phyloP scores from a whole-genome alignment of 1,140 invertebrate genomes.

The Cylas formicarius region DNA sequence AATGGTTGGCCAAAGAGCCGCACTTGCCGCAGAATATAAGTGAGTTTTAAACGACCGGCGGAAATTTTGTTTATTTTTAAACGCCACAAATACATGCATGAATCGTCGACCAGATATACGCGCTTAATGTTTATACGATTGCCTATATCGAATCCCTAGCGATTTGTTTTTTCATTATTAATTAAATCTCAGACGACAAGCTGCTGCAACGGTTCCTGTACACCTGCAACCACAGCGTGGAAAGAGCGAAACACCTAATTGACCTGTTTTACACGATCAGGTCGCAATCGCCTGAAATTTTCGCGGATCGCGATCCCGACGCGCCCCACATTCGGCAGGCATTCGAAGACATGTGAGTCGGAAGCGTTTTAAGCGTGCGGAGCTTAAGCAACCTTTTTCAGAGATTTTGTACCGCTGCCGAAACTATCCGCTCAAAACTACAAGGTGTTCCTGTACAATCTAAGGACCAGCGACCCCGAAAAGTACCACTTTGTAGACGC shows the following conservation, averaged over 20 bases:
- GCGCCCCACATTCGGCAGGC: conserved; percentile 48
- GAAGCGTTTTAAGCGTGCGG: not conserved
- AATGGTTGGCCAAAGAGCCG: conserved; percentile 67
- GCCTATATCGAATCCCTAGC: too few species aligned
- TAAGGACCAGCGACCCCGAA: conserved; percentile 52
- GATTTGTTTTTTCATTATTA: conserved; percentile 23
- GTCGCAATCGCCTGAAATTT: conserved; percentile 55
- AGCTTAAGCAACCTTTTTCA: conserved; percentile 36
- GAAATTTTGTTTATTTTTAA: too few species aligned
- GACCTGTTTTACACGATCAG: conserved; percentile 58
- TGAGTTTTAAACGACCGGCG: conserved; percentile 41
- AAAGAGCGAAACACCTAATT: conserved; percentile 53
- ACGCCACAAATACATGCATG: too few species aligned
- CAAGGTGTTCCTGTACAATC: conserved; percentile 49
- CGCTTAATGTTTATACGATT: too few species aligned
- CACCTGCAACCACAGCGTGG: conserved; percentile 47
- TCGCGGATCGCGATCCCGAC: conserved; percentile 54
- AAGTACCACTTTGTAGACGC: conserved; percentile 59
- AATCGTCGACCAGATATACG: too few species aligned
- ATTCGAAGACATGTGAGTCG: conserved; percentile 48
- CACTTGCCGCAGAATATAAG: conserved; percentile 67
- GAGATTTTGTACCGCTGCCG: conserved; percentile 54
- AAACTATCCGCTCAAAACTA: conserved; percentile 35
- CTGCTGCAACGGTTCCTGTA: conserved; percentile 47
- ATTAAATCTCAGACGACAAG: conserved; percentile 50